Evolutionary conservation across 1,140 invertebrate species (phyloP).

Genomic region (Scaptomyza pallida): DNA sequence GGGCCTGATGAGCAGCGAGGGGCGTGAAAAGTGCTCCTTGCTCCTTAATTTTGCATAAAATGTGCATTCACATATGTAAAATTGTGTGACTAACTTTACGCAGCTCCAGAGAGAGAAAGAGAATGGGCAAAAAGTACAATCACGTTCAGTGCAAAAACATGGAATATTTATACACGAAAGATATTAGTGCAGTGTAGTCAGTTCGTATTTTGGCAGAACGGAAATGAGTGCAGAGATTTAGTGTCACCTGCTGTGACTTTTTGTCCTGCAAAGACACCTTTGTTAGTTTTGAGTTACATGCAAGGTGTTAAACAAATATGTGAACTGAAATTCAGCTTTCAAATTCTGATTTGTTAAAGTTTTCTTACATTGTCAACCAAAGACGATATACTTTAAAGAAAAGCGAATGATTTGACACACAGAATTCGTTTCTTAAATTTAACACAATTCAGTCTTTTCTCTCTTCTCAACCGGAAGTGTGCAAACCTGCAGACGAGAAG

Average conservation of each 20-base stretch:
- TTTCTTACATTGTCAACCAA: too few relatives aligned
- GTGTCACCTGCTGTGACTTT: conserved; percentile 28
- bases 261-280: not conserved
- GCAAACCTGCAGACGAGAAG: too few relatives aligned
- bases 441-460: conserved; percentile 16
- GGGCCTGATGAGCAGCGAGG: not conserved
- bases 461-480: not conserved
- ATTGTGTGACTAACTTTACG: conserved; percentile 20
- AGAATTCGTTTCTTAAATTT: conserved; percentile 59
- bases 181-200: conserved; percentile 39
- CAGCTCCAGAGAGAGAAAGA: too few relatives aligned
- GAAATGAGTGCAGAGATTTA: conserved; percentile 46
- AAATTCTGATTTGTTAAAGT: too few relatives aligned
- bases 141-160: conserved; percentile 36
- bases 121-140: not conserved
- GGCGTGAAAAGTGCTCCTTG: not conserved
- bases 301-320: too few relatives aligned
- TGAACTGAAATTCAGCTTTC: too few relatives aligned
- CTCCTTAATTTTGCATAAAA: conserved; percentile 47
- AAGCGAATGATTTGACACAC: conserved; percentile 14
- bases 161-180: conserved; percentile 63
- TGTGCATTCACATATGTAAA: conserved; percentile 57
- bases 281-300: too few relatives aligned
- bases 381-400: not conserved
- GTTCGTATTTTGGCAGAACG: conserved; percentile 45